Evolutionary conservation across 2,888 invertebrate species (phyloP), one percentile per base, ranked within the genome.

Genomic region (Diaprepes abbreviatus): DNA sequence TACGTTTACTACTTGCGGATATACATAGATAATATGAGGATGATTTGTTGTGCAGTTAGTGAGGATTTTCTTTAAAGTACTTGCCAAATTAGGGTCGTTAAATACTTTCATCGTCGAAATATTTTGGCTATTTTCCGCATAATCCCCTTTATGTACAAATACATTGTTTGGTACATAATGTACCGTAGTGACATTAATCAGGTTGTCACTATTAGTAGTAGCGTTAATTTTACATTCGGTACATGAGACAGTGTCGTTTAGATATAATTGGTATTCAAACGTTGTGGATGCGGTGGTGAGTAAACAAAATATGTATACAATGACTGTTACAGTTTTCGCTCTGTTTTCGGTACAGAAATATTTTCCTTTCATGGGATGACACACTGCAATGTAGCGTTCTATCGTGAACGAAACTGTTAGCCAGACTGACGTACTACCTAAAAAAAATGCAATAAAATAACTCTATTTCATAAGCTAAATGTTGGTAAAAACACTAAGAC

Each of bases 361-460:
- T 83, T 90, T 90, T 40, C 92, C 91, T 72, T 88, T 87, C 81
- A 93, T 88, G 14, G 92, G 92, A 83, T 92, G 89, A 77, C 91
- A 90, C 17, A 92, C 92, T 21, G 91, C 92, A 71, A 92, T 90
- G 84, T 91, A 92, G 54, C 93, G 86, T 83, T 93, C 92, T 63
- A 92, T 85, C 16, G 92, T 92, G 81, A 93, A 93, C 68, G 91
- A 89, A 19, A 92, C 91, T 24, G 91, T 92, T 74, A 93, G 84
- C 90, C 92, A 92, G 50, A 92, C 90, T 54, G 91, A 91, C 33
- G 90, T 89, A 78, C 90, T 91, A 77, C 87, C 88, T 88, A 74
- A 64, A 77, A 77, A 36, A n/a, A 3, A 3, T 36, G 12, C 2
- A 12, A 12, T 24, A n/a, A n/a, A n/a, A n/a, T n/a, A n/a, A n/a